Evolutionary conservation across 2,888 invertebrate species (phyloP).

Genomic region (Schrankia costaestrigalis): DNA sequence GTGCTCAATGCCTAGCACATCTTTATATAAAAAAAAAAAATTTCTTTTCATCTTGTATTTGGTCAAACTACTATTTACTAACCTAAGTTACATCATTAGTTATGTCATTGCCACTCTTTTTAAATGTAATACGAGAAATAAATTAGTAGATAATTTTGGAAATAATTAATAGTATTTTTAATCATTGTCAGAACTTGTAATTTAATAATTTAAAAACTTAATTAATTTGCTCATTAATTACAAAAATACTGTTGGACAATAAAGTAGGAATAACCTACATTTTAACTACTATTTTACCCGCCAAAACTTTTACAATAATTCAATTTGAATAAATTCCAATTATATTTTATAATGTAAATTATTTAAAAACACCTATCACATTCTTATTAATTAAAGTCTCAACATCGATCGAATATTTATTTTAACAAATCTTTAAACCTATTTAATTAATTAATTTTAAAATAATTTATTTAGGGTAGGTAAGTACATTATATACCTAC

Average conservation of each 20-base stretch:
- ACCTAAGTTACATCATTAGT: no score
- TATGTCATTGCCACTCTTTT: no score
- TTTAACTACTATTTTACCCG: constrained; percentile 31
- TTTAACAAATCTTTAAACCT: constrained; percentile 38
- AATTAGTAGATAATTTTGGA: no score
- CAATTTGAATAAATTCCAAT: constrained; percentile 41
- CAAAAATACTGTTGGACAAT: constrained; percentile 54
- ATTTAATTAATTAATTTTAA: constrained; percentile 9
- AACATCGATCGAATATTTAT: constrained; percentile 57
- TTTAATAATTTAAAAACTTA: constrained; percentile 18
- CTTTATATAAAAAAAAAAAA: no score
- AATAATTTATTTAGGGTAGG: constrained; percentile 10
- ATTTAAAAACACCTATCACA: constrained; percentile 63
- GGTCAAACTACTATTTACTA: no score
- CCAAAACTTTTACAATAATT: constrained; percentile 33
- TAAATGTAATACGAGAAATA: neutral
- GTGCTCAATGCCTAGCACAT: no score
- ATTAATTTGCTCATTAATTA: constrained; percentile 39
- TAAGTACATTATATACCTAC: no score
- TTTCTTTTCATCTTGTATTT: no score
- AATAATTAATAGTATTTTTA: no score
- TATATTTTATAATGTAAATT: constrained; percentile 41
- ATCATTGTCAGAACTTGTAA: constrained; percentile 34
- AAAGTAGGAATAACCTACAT: constrained; percentile 52
- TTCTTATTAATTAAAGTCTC: constrained; percentile 55